These are phyloP conservation scores for Helicorthomorpha holstii DNA, from an alignment of 1,140 invertebrate species.

Conservation along the genomic window DNA sequence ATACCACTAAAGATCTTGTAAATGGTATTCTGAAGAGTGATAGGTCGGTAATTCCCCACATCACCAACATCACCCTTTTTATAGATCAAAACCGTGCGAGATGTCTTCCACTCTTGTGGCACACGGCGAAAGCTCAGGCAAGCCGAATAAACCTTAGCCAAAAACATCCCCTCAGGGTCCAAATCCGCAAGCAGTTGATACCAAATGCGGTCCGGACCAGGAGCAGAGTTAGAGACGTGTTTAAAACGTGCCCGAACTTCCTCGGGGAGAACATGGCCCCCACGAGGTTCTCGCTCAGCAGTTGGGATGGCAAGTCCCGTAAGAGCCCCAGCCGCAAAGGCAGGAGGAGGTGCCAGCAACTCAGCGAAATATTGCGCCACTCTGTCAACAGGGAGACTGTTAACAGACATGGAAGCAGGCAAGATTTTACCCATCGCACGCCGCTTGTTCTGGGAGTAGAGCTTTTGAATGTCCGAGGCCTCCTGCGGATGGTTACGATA, in stretches of 20 bases:
- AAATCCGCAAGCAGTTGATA: background rate
- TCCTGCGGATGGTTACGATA: too few relatives aligned
- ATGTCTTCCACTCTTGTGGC: constrained; percentile 7
- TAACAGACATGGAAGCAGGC: too few relatives aligned
- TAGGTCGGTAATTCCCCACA: constrained; percentile 15
- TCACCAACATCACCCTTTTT: constrained; percentile 12
- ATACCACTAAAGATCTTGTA: constrained; percentile 9
- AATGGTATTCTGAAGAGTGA: constrained; percentile 12
- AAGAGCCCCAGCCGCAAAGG: background rate
- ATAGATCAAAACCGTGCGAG: constrained; percentile 12
- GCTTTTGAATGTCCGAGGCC: too few relatives aligned
- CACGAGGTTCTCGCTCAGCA: background rate
- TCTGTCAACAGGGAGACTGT: too few relatives aligned
- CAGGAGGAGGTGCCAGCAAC: background rate
- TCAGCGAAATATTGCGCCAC: background rate
- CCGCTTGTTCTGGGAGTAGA: too few relatives aligned
- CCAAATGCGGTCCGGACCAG: constrained; percentile 8
- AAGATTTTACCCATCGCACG: too few relatives aligned
- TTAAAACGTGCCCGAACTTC: background rate
- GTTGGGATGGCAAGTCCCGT: background rate
- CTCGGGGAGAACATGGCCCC: background rate
- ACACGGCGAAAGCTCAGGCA: background rate
- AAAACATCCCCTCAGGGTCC: constrained; percentile 1
- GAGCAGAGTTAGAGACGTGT: constrained; percentile 7
- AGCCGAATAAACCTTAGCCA: background rate